Percentiles rank a stretch among this genome's conserved stretches.
These are phyloP conservation scores for Eupithecia vulgata DNA, from an alignment of 2,888 invertebrate genomes.

Conservation along the genomic window DNA sequence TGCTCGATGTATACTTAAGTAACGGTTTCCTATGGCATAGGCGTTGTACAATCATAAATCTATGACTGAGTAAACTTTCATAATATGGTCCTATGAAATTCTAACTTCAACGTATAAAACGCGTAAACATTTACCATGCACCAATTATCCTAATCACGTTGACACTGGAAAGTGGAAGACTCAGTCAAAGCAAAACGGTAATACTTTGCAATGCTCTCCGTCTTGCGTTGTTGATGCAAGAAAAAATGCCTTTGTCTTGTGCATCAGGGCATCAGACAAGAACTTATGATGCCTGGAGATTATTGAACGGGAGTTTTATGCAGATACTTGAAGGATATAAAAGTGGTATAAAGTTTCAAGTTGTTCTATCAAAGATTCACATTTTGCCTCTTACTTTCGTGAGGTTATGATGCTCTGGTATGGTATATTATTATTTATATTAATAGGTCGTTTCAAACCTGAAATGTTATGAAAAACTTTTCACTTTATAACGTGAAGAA, in stretches of 20 bases:
- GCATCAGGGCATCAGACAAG: slow-evolving; percentile 55
- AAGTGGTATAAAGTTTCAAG: not conserved
- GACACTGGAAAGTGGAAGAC: slow-evolving; percentile 17
- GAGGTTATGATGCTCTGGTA: not conserved
- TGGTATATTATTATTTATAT: not conserved
- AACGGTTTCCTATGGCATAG: no score
- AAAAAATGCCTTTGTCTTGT: slow-evolving; percentile 51
- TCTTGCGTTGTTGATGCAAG: slow-evolving; percentile 47
- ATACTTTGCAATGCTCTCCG: slow-evolving; percentile 59
- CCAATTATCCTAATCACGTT: slow-evolving; percentile 18
- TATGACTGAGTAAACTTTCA: no score
- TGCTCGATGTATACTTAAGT: no score
- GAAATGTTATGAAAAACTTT: not conserved
- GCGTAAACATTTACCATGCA: not conserved
- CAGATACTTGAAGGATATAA: not conserved
- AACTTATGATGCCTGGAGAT: slow-evolving; percentile 43
- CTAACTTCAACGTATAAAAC: not conserved
- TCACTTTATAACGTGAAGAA: not conserved
- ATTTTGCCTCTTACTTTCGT: no score
- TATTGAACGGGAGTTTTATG: not conserved
- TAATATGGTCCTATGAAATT: no score
- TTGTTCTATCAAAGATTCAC: not conserved
- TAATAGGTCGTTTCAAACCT: not conserved
- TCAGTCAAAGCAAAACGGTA: slow-evolving; percentile 40
- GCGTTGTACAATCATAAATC: no score